Base-by-base conservation (phyloP, 2,113 vertebrate species). In the Hyperoodon ampullatus region DNA sequence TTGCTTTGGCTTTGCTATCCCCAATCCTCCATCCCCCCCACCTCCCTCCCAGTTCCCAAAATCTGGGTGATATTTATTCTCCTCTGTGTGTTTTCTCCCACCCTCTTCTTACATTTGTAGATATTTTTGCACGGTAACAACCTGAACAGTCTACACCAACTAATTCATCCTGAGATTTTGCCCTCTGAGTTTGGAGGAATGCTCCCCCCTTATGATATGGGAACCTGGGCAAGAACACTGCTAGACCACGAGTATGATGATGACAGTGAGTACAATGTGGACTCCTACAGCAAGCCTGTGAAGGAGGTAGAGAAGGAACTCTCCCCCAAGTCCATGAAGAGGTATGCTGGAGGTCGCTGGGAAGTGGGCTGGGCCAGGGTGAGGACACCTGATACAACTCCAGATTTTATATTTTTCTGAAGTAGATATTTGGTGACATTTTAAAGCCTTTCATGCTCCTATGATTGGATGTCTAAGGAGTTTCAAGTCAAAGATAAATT, bases 61-160 rank as follows among this genome's bases (percentile, higher is more conserved):
- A 6, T 77, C 39, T 70, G 24, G 16, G 2, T 74, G 15, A 7
- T 89, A 93, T 65, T 96, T 60, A 93, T 35, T 78, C 81, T 95
- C 28, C 15, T 80, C 26, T 84, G 8, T 83, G 42, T 93, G 42
- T 92, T 90, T 83, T 2, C 21, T 13, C 30, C 21, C 11, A 82
- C 33, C 30, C 8, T 94, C 8, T 63, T 75, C 90, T 85, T 26
- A 0, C 44, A 16, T 72, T 44, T 96, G 75, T 97, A 99, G 99
- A 99, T 99, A 99, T 99, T 99, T 98, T 99, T 99, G 98, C 99
- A 99, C 85, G 99, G 99, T 19, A 99, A 99, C 98, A 99, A 99
- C 97, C 99, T 99, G 98, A 99, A 99, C 98, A 99, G 99, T 97
- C 99, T 99, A 88, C 99, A 99, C 98, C 99, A 99, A 97, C 99